A percentile compares a stretch with the other conserved stretches of the same genome.
Conservation (phyloP, 2,797 vertebrate genomes). For the Poecilia velifera region DNA sequence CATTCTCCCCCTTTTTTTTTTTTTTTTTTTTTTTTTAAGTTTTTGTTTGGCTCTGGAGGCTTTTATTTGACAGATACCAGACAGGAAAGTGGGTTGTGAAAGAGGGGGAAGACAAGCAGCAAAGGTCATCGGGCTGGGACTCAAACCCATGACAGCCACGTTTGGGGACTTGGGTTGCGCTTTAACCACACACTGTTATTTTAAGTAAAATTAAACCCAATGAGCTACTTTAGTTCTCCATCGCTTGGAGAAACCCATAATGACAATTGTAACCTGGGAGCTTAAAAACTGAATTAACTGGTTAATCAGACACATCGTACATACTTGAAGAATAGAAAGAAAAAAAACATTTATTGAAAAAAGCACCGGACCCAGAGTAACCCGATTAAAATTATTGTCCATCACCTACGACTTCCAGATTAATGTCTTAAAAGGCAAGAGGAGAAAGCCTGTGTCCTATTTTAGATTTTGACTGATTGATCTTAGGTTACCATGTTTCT, state of each 20-base stretch:
- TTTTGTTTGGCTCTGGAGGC: too few species aligned
- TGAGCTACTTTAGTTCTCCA: neutral
- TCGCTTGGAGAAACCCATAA: neutral
- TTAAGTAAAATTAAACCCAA: too few species aligned
- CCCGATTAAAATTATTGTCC: neutral
- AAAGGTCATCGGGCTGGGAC: too few species aligned
- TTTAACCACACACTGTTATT: neutral
- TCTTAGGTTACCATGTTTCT: slow-evolving; percentile 50
- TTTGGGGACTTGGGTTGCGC: too few species aligned
- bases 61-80: too few species aligned
- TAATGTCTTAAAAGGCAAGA: slow-evolving; percentile 20
- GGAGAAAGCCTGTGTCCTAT: slow-evolving; percentile 48
- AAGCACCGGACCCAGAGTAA: slow-evolving; percentile 31
- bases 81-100: too few species aligned
- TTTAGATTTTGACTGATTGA: slow-evolving; percentile 65
- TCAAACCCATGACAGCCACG: too few species aligned
- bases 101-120: too few species aligned
- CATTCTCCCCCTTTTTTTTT: too few species aligned
- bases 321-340: too few species aligned
- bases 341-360: neutral
- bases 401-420: slow-evolving; percentile 40
- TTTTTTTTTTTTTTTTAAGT: too few species aligned
- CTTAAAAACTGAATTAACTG: neutral
- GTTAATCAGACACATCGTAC: neutral
- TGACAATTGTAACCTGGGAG: neutral